Conservation (phyloP, 1,140 invertebrate species). For the Leguminivora glycinivorella region DNA sequence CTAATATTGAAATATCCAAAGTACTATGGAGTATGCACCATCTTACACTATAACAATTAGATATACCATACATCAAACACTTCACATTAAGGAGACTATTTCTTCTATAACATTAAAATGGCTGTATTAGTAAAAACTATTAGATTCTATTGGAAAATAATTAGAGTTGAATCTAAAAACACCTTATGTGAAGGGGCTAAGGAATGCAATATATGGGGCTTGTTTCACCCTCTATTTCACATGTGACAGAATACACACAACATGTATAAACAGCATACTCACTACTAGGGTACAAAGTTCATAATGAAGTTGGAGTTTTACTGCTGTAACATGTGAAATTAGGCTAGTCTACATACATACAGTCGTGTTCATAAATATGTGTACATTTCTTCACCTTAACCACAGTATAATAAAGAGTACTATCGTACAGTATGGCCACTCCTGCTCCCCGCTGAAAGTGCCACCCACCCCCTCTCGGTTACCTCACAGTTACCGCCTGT, state of each 20-base stretch:
- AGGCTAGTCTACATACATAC: not conserved
- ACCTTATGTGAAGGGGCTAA: not conserved
- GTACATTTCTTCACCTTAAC: too few species aligned
- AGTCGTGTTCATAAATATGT: not conserved
- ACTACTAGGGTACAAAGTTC: not conserved
- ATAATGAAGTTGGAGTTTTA: not conserved
- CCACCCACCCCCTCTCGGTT: too few species aligned
- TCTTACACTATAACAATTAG: slow-evolving; percentile 23
- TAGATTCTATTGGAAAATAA: not conserved
- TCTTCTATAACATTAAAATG: slow-evolving; percentile 18
- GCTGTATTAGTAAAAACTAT: slow-evolving; percentile 22
- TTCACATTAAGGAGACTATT: slow-evolving; percentile 13
- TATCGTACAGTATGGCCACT: too few species aligned
- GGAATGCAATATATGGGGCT: not conserved
- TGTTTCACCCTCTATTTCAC: not conserved
- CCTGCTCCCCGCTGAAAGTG: too few species aligned
- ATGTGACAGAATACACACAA: not conserved
- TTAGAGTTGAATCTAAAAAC: slow-evolving; percentile 7
- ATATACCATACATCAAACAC: slow-evolving; percentile 20
- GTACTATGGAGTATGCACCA: slow-evolving; percentile 4
- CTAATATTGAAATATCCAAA: slow-evolving; percentile 8
- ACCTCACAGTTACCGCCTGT: too few species aligned
- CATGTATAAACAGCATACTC: not conserved
- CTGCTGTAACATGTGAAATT: not conserved
- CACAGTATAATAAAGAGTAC: too few species aligned